Percentiles rank a stretch among this genome's conserved stretches.
Conservation (phyloP, 2,888 invertebrate genomes). For the Brachynemurus nebulosus region DNA sequence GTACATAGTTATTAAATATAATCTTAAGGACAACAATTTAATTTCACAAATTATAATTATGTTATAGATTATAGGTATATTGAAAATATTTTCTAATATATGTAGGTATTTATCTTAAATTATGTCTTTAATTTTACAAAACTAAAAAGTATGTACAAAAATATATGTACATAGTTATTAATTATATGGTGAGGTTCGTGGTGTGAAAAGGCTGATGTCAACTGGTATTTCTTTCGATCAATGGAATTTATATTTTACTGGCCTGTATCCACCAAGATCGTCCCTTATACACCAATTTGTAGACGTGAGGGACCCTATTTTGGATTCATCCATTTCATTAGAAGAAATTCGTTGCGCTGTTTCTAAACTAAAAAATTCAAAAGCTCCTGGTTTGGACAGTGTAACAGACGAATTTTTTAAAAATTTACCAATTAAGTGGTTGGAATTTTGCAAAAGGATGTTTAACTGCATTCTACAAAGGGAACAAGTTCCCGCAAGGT, state of each 20-base stretch:
- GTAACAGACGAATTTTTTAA: not conserved
- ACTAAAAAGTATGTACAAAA: too few relatives aligned
- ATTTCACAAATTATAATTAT: too few relatives aligned
- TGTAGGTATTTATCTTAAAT: too few relatives aligned
- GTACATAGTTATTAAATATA: too few relatives aligned
- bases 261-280: not conserved
- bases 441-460: not conserved
- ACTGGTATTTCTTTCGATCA: not conserved
- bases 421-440: not conserved
- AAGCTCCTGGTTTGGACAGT: not conserved
- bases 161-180: too few relatives aligned
- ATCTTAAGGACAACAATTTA: too few relatives aligned
- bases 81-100: too few relatives aligned
- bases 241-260: not conserved
- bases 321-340: not conserved
- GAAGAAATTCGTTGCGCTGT: not conserved
- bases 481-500: not conserved
- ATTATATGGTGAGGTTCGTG: too few relatives aligned
- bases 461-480: not conserved
- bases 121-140: too few relatives aligned
- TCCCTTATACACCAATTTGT: not conserved
- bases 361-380: too few relatives aligned
- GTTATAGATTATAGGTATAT: too few relatives aligned
- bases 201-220: not conserved
- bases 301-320: not conserved